Conservation (phyloP, 2,797 vertebrate species). For the Enteromius unitaeniatus region DNA sequence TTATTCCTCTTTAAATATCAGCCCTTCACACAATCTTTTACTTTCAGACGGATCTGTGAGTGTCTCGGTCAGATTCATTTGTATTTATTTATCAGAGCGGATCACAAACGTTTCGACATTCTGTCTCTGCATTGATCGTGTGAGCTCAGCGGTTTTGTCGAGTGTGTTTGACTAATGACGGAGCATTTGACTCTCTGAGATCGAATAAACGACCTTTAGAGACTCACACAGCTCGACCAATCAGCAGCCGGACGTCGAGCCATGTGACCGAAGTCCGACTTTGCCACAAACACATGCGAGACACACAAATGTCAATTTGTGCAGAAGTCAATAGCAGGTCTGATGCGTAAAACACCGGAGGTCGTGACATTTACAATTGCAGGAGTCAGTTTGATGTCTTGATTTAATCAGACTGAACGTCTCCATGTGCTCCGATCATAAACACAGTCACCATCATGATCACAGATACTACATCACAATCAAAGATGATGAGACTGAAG, state of each 20-base stretch:
- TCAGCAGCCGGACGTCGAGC: neutral
- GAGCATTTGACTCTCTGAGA: conserved; percentile 5
- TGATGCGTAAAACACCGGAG: conserved; percentile 4
- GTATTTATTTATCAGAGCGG: neutral
- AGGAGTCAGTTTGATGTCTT: conserved; percentile 1
- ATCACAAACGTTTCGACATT: neutral
- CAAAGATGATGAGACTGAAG: neutral
- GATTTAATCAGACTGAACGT: neutral
- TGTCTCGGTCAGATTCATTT: neutral
- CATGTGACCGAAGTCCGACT: neutral
- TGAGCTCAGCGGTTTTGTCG: neutral
- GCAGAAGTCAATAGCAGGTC: neutral
- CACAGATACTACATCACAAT: neutral
- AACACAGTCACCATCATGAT: neutral
- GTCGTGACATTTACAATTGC: neutral
- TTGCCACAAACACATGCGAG: neutral
- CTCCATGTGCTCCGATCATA: neutral
- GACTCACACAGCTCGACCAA: neutral
- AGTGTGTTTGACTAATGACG: conserved; percentile 21
- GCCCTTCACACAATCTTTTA: neutral
- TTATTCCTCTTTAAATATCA: too few species aligned
- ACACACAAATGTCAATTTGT: neutral
- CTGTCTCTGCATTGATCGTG: neutral
- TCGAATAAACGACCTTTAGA: conserved; percentile 15
- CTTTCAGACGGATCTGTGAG: neutral